Evolutionary conservation across 2,888 invertebrate genomes (phyloP), one percentile per base, ranked within the genome.

Genomic region (Eupithecia dodoneata): DNA sequence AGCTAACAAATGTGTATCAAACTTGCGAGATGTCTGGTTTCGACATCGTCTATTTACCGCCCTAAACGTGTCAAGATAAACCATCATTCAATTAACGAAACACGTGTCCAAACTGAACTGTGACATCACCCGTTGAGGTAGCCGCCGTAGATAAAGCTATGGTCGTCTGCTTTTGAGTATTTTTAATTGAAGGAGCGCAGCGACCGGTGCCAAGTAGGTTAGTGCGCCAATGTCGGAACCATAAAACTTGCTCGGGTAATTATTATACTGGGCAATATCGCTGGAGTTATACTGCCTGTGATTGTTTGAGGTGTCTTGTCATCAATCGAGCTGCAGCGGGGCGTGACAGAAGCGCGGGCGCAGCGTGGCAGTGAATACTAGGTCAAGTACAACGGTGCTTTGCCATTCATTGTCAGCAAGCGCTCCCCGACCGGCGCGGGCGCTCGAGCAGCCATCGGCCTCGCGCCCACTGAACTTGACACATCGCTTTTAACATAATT

Each of bases 301-400:
- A 67, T 76, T 41, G 86, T 87, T 89, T 89, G 89, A 89, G 88
- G 89, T 87, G 89, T 69, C 42, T 63, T 88, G 88, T 88, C 90
- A 90, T 90, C 90, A 88, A 88, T 90, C 89, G 90, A 86, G 87
- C 87, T 47, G 70, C 70, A 70, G 75, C 73, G 75, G 87, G 84
- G 84, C 85, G 84, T 83, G 87, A 89, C 89, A 87, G 84, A 86
- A 87, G 83, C 83, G 75, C 90, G 87, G 87, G 86, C 89, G 88
- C 84, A 85, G 87, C 89, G 90, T 90, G 91, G 89, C 94, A 92
- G 87, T 85, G 76, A 88, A 92, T 93, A 92, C 93, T 94, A 88
- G 95, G 95, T 94, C 95, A 95, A 95, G 95, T 93, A 94, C 94
- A 94, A 91, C 93, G 93, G 91, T 92, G 94, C 93, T 94, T 92